These are phyloP conservation scores for Zeus faber DNA, from an alignment of 2,113 vertebrate genomes.

Conservation along the genomic window DNA sequence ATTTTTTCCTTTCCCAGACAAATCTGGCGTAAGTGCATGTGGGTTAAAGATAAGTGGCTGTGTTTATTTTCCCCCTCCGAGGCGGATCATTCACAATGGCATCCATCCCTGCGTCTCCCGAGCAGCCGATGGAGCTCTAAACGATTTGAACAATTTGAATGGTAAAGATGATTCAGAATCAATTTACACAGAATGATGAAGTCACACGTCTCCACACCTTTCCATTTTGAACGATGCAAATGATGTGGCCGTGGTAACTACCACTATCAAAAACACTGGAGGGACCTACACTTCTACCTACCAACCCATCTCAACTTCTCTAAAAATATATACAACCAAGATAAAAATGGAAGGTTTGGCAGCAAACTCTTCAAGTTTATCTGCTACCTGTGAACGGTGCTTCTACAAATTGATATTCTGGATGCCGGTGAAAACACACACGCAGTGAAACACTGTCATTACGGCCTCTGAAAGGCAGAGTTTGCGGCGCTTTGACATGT, in stretches of 20 bases:
- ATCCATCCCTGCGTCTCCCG: too few relatives aligned
- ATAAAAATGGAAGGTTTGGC: not conserved
- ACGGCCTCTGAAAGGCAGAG: constrained; percentile 39
- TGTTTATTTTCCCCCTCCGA: constrained; percentile 38
- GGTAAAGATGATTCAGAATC: too few relatives aligned
- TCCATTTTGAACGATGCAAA: not conserved
- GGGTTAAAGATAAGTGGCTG: constrained; percentile 34
- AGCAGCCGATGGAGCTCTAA: too few relatives aligned
- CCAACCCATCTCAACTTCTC: not conserved
- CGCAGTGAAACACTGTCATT: constrained; percentile 44
- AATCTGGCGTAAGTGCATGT: constrained; percentile 34
- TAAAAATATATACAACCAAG: not conserved
- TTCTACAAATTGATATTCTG: constrained; percentile 34
- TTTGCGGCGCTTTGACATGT: constrained; percentile 55
- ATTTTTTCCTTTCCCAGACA: constrained; percentile 37
- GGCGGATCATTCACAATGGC: too few relatives aligned
- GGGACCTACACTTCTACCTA: not conserved
- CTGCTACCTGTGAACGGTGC: constrained; percentile 29
- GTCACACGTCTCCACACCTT: too few relatives aligned
- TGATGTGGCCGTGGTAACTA: too few relatives aligned
- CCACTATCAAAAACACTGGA: not conserved
- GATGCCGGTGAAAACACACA: constrained; percentile 41
- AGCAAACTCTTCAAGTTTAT: constrained; percentile 6
- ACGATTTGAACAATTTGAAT: too few relatives aligned
- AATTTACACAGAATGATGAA: too few relatives aligned